These are phyloP conservation scores for Nowickia ferox DNA, from an alignment of 2,888 invertebrate species.

Conservation along the genomic window DNA sequence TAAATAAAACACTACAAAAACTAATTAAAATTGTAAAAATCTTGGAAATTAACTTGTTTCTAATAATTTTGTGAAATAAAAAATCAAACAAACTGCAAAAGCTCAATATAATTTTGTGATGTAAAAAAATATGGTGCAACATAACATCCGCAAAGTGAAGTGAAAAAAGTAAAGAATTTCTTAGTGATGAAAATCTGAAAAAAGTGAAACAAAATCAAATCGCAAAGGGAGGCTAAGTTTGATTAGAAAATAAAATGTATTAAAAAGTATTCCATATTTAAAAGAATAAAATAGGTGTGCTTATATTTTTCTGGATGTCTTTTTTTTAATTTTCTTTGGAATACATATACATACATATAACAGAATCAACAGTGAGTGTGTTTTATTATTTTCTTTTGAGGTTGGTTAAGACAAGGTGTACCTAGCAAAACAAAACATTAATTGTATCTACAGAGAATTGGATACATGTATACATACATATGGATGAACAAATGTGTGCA, in stretches of 20 bases:
- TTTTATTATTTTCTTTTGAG: conserved; percentile 55
- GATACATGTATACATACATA: conserved; percentile 12
- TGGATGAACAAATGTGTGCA: not conserved
- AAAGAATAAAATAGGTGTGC: conserved; percentile 7
- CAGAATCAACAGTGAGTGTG: conserved; percentile 64
- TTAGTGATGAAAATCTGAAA: conserved; percentile 34
- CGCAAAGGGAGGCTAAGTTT: conserved; percentile 19
- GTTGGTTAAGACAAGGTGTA: conserved; percentile 69
- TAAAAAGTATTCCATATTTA: not conserved
- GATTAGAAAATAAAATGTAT: not conserved
- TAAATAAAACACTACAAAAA: conserved; percentile 25
- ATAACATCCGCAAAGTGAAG: conserved; percentile 55
- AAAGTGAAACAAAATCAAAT: conserved; percentile 21
- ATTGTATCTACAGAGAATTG: conserved; percentile 42
- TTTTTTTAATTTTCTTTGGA: conserved; percentile 2
- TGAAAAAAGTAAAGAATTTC: conserved; percentile 47
- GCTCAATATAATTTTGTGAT: conserved; percentile 35
- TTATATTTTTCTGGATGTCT: not conserved
- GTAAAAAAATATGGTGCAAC: conserved; percentile 49
- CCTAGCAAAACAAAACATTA: conserved; percentile 67
- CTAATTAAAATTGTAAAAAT: conserved; percentile 9
- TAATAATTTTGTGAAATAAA: not conserved
- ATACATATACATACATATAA: conserved; percentile 1
- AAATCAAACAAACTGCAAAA: not conserved
- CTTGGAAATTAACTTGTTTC: not conserved